Conservation (phyloP, 2,113 vertebrate genomes). For the Gambusia affinis region DNA sequence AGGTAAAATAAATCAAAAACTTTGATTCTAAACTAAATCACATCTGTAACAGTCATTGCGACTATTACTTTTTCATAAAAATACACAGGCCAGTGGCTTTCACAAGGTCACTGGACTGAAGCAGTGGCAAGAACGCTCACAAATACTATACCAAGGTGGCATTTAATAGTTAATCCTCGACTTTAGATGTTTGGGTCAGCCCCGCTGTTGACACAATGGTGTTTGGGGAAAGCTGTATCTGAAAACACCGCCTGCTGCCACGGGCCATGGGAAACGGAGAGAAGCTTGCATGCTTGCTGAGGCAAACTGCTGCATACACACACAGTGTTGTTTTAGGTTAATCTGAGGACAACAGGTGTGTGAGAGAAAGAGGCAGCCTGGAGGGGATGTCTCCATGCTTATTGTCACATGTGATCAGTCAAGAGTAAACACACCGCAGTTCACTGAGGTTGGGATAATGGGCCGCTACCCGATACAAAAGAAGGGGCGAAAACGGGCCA, state of each 20-base stretch:
- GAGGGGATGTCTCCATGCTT: constrained; percentile 19
- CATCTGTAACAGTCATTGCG: not conserved
- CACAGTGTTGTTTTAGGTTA: constrained; percentile 69
- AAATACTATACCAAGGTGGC: constrained; percentile 17
- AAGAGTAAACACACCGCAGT: not conserved
- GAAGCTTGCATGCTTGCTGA: constrained; percentile 54
- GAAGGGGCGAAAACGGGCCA: not conserved
- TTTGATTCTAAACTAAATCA: not conserved
- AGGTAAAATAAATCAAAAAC: not conserved
- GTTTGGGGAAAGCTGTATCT: constrained; percentile 60
- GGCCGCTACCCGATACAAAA: constrained; percentile 5
- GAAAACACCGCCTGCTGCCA: constrained; percentile 66
- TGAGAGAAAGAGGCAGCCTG: constrained; percentile 25
- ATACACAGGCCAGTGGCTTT: constrained; percentile 10
- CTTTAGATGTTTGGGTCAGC: constrained; percentile 47
- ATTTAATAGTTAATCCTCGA: constrained; percentile 40
- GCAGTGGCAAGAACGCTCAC: constrained; percentile 23
- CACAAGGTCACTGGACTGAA: constrained; percentile 20
- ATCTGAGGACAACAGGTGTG: constrained; percentile 62
- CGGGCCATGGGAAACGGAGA: constrained; percentile 64
- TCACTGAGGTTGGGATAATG: constrained; percentile 6
- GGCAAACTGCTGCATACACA: constrained; percentile 39
- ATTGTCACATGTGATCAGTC: constrained; percentile 16
- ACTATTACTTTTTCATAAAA: not conserved
- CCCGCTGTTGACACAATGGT: constrained; percentile 65